phyloP scores from a whole-genome alignment of 2,888 invertebrate genomes.

The Bruchidius siliquastri region DNA sequence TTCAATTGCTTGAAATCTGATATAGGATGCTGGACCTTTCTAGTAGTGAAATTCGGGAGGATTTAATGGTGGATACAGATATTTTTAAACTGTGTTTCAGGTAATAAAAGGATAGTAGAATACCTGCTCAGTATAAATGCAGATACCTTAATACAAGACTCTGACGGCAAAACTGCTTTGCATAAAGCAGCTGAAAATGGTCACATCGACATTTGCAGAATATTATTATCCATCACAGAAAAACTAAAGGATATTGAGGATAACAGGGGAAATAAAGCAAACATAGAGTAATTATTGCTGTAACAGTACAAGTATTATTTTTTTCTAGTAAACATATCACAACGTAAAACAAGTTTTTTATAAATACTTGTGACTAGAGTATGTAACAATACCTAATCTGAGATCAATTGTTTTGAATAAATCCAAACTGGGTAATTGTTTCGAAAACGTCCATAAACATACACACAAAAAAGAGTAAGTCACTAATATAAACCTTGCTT shows the following conservation, averaged over 20 bases:
- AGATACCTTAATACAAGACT: constrained; percentile 60
- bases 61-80: too few relatives aligned
- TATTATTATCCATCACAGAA: constrained; percentile 17
- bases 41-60: too few relatives aligned
- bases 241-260: constrained; percentile 20
- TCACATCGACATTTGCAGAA: constrained; percentile 20
- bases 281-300: constrained; percentile 1
- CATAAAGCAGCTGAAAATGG: constrained; percentile 64
- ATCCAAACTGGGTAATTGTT: neutral
- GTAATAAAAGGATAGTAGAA: constrained; percentile 61
- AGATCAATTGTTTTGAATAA: neutral
- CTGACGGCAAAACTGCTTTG: constrained; percentile 75
- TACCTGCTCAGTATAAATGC: constrained; percentile 63
- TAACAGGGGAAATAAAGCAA: constrained; percentile 20
- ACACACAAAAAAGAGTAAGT: too few relatives aligned
- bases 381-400: neutral
- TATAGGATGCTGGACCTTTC: too few relatives aligned
- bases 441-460: too few relatives aligned
- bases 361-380: neutral
- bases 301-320: neutral
- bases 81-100: constrained; percentile 42
- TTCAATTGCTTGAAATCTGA: too few relatives aligned
- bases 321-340: neutral
- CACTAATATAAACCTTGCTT: too few relatives aligned
- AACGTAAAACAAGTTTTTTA: neutral